Conservation (phyloP, 2,888 invertebrate genomes). For the Phorcus lineatus region DNA sequence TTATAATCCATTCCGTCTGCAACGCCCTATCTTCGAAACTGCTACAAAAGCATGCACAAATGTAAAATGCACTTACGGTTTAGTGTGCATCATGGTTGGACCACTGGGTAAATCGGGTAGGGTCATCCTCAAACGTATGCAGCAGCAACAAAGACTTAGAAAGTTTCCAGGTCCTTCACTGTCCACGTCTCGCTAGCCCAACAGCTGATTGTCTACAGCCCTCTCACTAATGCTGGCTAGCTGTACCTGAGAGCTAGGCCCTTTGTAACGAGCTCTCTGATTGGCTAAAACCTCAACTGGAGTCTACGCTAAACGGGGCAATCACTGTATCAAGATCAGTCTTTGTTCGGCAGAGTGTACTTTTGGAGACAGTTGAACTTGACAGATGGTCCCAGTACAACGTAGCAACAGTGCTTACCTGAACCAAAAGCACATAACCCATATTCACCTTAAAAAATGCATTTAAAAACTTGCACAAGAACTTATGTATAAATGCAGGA, state of each 20-base stretch:
- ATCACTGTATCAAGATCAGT: neutral
- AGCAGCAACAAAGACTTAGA: neutral
- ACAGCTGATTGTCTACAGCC: constrained; percentile 5
- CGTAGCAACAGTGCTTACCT: neutral
- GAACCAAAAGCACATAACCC: no score
- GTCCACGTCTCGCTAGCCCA: neutral
- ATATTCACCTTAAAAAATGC: neutral
- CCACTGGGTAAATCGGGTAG: neutral
- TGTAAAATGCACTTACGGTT: constrained; percentile 4
- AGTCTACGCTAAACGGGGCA: neutral
- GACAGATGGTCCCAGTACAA: neutral
- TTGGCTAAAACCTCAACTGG: neutral
- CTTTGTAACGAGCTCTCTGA: constrained; percentile 11
- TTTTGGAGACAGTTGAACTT: neutral
- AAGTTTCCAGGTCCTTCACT: neutral
- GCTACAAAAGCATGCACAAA: neutral
- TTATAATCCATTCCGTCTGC: neutral
- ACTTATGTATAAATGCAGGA: no score
- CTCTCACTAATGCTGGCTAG: neutral
- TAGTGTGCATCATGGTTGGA: neutral
- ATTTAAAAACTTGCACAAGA: neutral
- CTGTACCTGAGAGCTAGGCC: constrained; percentile 9
- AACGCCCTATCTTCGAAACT: neutral
- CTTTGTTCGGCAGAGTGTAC: neutral
- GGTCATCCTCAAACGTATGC: neutral